These are phyloP conservation scores for Amaurobius ferox DNA, from an alignment of 2,888 invertebrate genomes.

Conservation along the genomic window DNA sequence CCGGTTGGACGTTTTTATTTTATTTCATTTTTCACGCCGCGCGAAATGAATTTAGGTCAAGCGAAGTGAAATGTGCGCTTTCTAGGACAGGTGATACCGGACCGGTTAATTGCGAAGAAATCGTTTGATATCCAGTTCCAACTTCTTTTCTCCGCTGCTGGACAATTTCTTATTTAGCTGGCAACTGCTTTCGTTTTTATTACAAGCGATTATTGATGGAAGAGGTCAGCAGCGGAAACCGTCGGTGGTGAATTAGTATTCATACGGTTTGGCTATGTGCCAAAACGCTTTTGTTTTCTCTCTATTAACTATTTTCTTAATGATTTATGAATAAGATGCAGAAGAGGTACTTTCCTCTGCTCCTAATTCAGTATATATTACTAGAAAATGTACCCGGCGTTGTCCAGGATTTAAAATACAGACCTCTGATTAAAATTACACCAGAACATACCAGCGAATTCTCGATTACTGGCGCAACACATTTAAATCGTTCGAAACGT, in stretches of 20 bases:
- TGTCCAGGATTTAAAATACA: no score
- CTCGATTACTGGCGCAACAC: no score
- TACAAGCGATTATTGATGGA: neutral
- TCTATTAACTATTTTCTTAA: neutral
- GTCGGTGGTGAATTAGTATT: neutral
- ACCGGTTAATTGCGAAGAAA: conserved; percentile 20
- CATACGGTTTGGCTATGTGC: neutral
- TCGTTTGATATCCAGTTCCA: neutral
- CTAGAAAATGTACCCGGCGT: no score
- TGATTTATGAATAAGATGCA: no score
- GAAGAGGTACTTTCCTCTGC: no score
- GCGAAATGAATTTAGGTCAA: conserved; percentile 66
- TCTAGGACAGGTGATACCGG: conserved; percentile 46
- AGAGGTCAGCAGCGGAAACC: neutral
- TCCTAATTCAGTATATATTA: no score
- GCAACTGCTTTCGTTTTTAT: neutral
- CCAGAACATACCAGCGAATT: no score
- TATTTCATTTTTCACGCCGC: conserved; percentile 33
- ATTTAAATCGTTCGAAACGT: no score
- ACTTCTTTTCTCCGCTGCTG: neutral
- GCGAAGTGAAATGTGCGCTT: conserved; percentile 59
- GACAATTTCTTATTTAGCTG: neutral
- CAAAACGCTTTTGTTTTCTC: neutral
- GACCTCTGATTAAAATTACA: no score
- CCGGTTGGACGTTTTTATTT: conserved; percentile 60